Evolutionary conservation across 2,888 invertebrate species (phyloP).

Genomic region (Nephrocerus scutellatus): DNA sequence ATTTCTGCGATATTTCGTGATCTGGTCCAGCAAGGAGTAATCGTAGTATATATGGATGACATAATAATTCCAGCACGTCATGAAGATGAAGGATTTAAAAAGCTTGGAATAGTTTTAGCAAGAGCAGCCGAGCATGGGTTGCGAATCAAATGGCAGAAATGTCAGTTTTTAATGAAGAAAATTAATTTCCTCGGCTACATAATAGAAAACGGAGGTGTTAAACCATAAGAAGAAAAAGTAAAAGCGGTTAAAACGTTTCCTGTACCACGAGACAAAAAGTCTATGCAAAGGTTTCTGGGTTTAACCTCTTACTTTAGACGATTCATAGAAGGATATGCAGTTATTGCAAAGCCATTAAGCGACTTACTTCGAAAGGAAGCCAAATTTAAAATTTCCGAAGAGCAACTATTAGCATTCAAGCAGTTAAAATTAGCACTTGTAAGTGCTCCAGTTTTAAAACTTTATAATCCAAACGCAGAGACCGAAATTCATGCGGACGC

Average conservation of each 20-base stretch:
- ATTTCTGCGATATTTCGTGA: neutral
- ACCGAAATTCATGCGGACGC: constrained; percentile 16
- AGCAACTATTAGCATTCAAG: constrained; percentile 2
- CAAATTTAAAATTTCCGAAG: constrained; percentile 11
- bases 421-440: constrained; percentile 4
- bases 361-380: constrained; percentile 17
- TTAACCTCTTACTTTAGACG: constrained; percentile 10
- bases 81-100: constrained; percentile 6
- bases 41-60: constrained; percentile 4
- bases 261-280: constrained; percentile 6
- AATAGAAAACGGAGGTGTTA: constrained; percentile 4
- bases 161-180: neutral
- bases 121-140: neutral
- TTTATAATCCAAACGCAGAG: constrained; percentile 11
- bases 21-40: constrained; percentile 26
- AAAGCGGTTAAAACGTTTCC: constrained; percentile 11
- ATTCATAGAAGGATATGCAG: constrained; percentile 17
- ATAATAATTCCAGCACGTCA: constrained; percentile 5
- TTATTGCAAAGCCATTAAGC: constrained; percentile 34
- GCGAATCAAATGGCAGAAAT: constrained; percentile 2
- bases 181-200: constrained; percentile 12
- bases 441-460: constrained; percentile 1
- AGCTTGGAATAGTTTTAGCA: neutral
- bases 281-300: constrained; percentile 7
- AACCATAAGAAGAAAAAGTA: constrained; percentile 6